Base-by-base conservation (phyloP, 2,797 vertebrate species). In the Crypturellus tataupa region DNA sequence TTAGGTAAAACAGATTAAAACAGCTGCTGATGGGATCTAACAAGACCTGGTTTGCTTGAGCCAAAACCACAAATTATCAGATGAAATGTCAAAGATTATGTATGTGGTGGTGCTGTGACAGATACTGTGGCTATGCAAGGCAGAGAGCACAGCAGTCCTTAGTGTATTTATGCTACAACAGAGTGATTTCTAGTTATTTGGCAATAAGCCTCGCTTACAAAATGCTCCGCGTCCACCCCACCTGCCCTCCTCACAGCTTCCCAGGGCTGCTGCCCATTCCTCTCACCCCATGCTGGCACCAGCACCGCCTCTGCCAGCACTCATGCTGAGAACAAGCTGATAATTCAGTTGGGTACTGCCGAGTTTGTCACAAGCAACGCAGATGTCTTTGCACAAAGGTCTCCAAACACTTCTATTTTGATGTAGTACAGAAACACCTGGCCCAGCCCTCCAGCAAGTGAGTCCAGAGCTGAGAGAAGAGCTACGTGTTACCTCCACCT, bases 41-140 rank as follows among this genome's bases (percentile, higher is more conserved):
- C 49, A 83, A 87, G 49, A 78, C 1, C 39, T 60, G 40, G 51
- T 71, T 93, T 82, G 35, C 68, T 71, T 67, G 47, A 85, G 81
- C 80, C 83, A 94, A 93, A 93, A 5, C 62, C 55, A 78, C 69
- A 68, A 85, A 94, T 82, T 90, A 93, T 51, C 70, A 94, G 83
- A 91, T 78, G 75, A 94, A 94, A 65, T 62, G 29, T 85, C 44
- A 62, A 64, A 70, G 39, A 87, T 91, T 64, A 92, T 84, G 55
- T 37, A 70, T 25, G 60, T 73, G 33, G 80, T 68, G 79, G 78
- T 42, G 62, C 78, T 87, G 80, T 91, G 91, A 95, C 78, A 83
- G 91, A 84, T 68, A 85, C 68, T 75, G 60, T 39, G 82, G 90
- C 64, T 87, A 69, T 46, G 78, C 46, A 25, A 90, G 53, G 83